These are phyloP conservation scores for Caenorhabditis sp. DNA, from an alignment of 2,888 invertebrate genomes.

Conservation along the genomic window DNA sequence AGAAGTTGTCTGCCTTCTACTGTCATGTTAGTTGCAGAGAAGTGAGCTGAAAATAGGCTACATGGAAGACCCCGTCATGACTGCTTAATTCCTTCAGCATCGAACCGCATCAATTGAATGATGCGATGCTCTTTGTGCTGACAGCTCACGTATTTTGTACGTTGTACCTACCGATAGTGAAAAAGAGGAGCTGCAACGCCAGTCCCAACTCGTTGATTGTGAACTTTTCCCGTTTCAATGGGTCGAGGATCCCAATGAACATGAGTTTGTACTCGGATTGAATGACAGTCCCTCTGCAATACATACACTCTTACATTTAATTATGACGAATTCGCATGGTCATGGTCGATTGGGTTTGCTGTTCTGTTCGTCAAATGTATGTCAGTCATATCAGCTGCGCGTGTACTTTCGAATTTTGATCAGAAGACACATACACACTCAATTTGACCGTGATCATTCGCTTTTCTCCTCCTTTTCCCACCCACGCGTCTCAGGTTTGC, in stretches of 20 bases:
- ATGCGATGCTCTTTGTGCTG: constrained; percentile 43
- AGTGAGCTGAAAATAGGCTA: constrained; percentile 29
- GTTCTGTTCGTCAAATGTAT: constrained; percentile 33
- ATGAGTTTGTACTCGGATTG: constrained; percentile 41
- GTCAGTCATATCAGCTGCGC: constrained; percentile 10
- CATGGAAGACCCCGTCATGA: background rate
- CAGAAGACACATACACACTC: constrained; percentile 42
- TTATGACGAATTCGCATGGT: background rate
- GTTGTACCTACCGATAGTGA: constrained; percentile 52
- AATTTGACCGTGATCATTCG: constrained; percentile 43
- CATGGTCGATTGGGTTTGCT: constrained; percentile 12
- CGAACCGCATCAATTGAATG: background rate
- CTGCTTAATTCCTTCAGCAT: background rate
- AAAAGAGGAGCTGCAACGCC: constrained; percentile 52
- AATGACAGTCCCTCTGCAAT: constrained; percentile 27
- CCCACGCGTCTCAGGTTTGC: too few species aligned
- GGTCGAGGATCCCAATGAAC: constrained; percentile 56
- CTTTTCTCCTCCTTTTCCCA: background rate
- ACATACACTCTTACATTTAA: background rate
- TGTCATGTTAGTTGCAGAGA: constrained; percentile 1
- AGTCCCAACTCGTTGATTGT: constrained; percentile 54
- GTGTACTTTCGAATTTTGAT: background rate
- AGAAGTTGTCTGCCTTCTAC: constrained; percentile 27
- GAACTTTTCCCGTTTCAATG: constrained; percentile 55
- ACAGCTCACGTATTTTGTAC: constrained; percentile 37